A percentile compares a stretch with the other conserved stretches of the same genome.
These are phyloP conservation scores for Odocoileus virginianus DNA, from an alignment of 2,113 vertebrate genomes.

Conservation along the genomic window DNA sequence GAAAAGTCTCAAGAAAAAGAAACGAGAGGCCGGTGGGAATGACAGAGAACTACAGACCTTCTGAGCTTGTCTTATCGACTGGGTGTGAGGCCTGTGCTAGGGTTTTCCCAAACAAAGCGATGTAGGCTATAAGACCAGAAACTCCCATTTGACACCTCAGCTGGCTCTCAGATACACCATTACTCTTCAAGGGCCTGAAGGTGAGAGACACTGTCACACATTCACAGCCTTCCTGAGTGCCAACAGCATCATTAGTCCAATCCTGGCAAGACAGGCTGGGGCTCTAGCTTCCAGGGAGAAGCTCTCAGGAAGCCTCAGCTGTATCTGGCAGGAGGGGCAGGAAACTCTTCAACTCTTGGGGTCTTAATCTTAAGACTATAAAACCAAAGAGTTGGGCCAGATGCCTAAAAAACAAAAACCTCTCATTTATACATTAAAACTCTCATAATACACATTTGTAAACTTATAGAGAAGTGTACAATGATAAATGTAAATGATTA, in stretches of 20 bases:
- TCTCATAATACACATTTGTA: background rate
- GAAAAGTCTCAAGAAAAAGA: background rate
- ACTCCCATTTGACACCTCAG: background rate
- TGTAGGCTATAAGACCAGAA: background rate
- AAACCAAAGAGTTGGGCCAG: background rate
- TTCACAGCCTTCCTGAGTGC: background rate
- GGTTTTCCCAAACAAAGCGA: background rate
- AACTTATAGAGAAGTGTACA: background rate
- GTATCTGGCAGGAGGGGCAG: background rate
- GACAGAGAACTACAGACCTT: background rate
- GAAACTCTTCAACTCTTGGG: background rate
- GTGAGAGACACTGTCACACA: conserved; percentile 4
- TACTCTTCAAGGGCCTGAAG: background rate
- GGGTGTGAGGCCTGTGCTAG: background rate
- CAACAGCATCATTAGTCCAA: background rate
- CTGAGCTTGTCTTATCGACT: background rate
- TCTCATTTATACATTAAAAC: background rate
- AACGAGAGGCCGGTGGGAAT: background rate
- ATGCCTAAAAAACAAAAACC: background rate
- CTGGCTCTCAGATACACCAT: background rate
- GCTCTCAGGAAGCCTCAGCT: background rate
- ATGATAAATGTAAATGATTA: background rate
- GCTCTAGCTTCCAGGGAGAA: background rate
- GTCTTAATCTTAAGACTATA: background rate
- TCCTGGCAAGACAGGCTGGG: background rate